Evolutionary conservation across 2,113 vertebrate genomes (phyloP), one percentile per base, ranked within the genome.

Genomic region (Phaetusa simplex): DNA sequence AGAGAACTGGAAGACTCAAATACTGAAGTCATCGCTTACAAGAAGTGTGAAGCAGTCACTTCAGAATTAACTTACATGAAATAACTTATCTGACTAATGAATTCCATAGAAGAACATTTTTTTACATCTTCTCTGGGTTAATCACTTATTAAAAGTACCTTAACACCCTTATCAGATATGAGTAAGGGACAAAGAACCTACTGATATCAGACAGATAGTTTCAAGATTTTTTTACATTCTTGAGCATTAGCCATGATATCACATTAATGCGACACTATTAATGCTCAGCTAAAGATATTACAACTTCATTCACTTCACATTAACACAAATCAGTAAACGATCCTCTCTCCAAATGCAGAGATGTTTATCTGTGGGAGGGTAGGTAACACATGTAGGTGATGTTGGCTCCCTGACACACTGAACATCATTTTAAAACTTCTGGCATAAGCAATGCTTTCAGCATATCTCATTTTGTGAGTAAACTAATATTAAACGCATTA

Each of bases 321-420:
- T 34, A 56, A 34, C 29, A 21, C 7, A 17, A 34, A 62, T 32
- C 14, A 66, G 11, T 11, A 64, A 64, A 50, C 3, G 5, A 14
- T 4, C 3, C 9, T 56, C 12, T 40, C 15, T 80, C 53, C n/a
- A 14, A 27, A 0, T 59, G 19, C 0, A 87, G 16, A 69, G 24
- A 69, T 22, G 20, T 15, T 80, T 47, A 59, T 12, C 21, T 49
- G 21, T 14, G 40, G 21, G 12, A 74, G 4, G 8, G 30, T 5
- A 53, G 7, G 18, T 6, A 14, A 67, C 38, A 72, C 4, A 36
- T 0, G 2, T 36, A 50, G 22, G 26, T 81, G 18, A 62, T 26
- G 7, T 9, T 43, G 27, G 19, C 45, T 89, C 47, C 38, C 36
- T 34, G 5, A 42, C 20, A 65, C 89, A 62, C 8, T 12, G 47